These are phyloP conservation scores for Bursaphelenchus mucronatus DNA, from an alignment of 1,140 invertebrate genomes.

Conservation along the genomic window DNA sequence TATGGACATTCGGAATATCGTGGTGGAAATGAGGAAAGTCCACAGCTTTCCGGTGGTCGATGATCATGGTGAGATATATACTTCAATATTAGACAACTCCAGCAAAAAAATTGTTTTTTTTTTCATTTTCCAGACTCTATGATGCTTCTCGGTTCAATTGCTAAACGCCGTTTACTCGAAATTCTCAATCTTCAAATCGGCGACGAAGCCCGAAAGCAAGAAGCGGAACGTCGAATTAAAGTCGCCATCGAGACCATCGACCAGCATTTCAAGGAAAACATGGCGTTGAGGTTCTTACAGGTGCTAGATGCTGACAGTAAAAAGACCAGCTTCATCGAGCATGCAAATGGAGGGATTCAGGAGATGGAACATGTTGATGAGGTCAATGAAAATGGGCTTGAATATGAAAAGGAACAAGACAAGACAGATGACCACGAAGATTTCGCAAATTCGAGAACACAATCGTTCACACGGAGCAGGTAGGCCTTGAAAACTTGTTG, in stretches of 20 bases:
- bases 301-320: conserved; percentile 24
- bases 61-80: conserved; percentile 34
- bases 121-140: conserved; percentile 47
- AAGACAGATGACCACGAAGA: no score
- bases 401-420: no score
- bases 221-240: conserved; percentile 53
- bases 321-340: neutral
- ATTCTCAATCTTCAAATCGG: conserved; percentile 52
- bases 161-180: conserved; percentile 48
- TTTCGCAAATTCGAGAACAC: no score
- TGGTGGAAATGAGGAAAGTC: conserved; percentile 50
- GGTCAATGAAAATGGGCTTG: no score
- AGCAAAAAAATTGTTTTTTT: conserved; percentile 5
- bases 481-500: no score
- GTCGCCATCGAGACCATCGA: conserved; percentile 58
- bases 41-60: conserved; percentile 57
- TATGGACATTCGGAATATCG: conserved; percentile 49
- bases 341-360: neutral
- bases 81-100: conserved; percentile 7
- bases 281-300: conserved; percentile 13
- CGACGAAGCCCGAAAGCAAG: conserved; percentile 51
- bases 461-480: no score
- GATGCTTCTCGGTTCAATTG: conserved; percentile 57
- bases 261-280: conserved; percentile 49
- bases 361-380: neutral